Conservation (phyloP, 2,888 invertebrate species). For the Fissipunctia ypsillon region DNA sequence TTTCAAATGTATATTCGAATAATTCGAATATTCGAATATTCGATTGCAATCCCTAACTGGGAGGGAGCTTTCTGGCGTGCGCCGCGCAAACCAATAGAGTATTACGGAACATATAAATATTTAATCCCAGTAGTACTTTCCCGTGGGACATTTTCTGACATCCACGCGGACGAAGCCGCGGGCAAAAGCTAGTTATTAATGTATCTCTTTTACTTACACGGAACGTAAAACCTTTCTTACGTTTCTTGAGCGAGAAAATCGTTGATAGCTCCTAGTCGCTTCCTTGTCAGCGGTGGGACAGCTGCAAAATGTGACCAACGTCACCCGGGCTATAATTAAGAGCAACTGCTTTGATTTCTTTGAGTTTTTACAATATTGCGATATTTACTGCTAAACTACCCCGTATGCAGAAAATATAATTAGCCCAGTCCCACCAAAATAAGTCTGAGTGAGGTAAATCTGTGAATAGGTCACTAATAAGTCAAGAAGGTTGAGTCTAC, state of each 20-base stretch:
- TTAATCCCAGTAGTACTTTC: too few relatives aligned
- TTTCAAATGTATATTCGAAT: too few relatives aligned
- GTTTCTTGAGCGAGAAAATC: neutral
- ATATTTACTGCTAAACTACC: neutral
- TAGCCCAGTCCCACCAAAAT: neutral
- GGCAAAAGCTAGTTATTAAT: too few relatives aligned
- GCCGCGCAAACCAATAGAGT: too few relatives aligned
- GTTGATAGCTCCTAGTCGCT: neutral
- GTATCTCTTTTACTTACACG: too few relatives aligned
- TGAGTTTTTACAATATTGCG: neutral
- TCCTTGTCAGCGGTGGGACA: neutral
- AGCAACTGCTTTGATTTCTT: constrained; percentile 4
- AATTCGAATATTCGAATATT: too few relatives aligned
- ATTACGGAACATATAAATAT: too few relatives aligned
- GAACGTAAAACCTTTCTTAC: too few relatives aligned
- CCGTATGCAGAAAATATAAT: neutral
- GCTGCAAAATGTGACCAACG: constrained; percentile 5
- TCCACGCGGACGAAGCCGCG: too few relatives aligned
- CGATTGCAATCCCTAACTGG: too few relatives aligned
- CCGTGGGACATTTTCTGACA: too few relatives aligned
- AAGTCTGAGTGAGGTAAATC: neutral
- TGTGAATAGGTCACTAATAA: neutral
- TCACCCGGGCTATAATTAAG: neutral
- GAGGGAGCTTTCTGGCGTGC: too few relatives aligned
- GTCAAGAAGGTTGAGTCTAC: neutral